phyloP scores from a whole-genome alignment of 2,113 vertebrate genomes.

The Tichodroma muraria region DNA sequence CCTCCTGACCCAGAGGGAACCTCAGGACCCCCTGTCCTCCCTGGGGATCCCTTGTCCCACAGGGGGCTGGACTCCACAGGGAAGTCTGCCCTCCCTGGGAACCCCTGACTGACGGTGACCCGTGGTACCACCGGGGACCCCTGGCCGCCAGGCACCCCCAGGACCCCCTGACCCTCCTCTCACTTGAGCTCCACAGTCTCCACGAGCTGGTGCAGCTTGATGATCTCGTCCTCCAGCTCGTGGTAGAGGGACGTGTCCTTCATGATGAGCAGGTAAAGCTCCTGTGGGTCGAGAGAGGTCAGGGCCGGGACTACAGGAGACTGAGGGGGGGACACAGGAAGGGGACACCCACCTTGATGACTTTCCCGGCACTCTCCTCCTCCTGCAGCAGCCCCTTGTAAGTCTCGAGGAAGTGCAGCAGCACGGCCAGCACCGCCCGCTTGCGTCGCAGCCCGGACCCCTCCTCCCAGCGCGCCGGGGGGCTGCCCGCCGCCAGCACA shows the following conservation, averaged over 20 bases:
- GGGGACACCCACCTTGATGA: constrained; percentile 81
- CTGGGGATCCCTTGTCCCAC: too few species aligned
- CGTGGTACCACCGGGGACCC: neutral
- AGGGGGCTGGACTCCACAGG: neutral
- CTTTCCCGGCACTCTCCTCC: constrained; percentile 82
- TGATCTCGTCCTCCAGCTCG: constrained; percentile 86
- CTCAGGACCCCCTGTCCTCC: neutral
- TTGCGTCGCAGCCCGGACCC: constrained; percentile 74
- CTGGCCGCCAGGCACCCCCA: neutral
- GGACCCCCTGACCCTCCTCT: neutral
- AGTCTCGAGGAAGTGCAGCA: constrained; percentile 90
- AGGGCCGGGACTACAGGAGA: neutral
- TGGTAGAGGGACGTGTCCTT: constrained; percentile 83
- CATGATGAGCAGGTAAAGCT: constrained; percentile 87
- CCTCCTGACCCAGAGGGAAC: too few species aligned
- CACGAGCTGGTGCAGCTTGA: constrained; percentile 85
- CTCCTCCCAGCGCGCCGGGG: constrained; percentile 53
- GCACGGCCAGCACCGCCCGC: constrained; percentile 84
- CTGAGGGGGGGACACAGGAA: fast-evolving
- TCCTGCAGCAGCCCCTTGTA: constrained; percentile 93
- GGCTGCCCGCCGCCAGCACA: constrained; percentile 53
- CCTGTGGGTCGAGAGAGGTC: constrained; percentile 57
- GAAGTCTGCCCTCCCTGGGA: too few species aligned
- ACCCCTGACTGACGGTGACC: neutral
- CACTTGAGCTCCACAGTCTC: constrained; percentile 77